Evolutionary conservation across 2,888 invertebrate genomes (phyloP).

Genomic region (Apantesis nais): DNA sequence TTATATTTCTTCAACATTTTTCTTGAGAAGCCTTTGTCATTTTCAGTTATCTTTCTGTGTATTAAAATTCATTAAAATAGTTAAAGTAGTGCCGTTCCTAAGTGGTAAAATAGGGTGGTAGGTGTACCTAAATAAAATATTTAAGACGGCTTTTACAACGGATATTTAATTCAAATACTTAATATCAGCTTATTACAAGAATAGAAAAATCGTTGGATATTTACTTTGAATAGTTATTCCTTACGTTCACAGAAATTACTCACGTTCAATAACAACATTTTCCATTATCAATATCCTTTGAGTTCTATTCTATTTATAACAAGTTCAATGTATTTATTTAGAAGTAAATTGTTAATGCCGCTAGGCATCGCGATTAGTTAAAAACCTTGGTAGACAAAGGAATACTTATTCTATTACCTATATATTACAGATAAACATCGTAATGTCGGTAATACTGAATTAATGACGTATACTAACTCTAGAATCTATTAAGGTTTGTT

Average conservation of each 20-base stretch:
- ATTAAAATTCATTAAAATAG: neutral
- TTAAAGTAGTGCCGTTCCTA: neutral
- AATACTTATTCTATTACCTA: neutral
- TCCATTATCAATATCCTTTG: conserved; percentile 23
- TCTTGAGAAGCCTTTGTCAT: neutral
- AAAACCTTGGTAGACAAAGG: neutral
- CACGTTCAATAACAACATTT: conserved; percentile 16
- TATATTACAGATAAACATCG: neutral
- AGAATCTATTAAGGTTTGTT: neutral
- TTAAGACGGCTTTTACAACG: neutral
- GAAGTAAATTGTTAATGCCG: neutral
- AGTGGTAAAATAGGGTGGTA: neutral
- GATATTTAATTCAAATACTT: neutral
- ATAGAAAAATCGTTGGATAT: neutral
- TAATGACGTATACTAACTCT: neutral
- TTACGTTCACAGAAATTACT: conserved; percentile 15
- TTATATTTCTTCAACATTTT: too few species aligned
- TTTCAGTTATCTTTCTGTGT: neutral
- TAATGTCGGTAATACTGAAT: neutral
- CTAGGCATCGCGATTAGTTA: neutral
- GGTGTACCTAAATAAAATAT: neutral
- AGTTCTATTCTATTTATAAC: conserved; percentile 31
- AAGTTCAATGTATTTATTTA: conserved; percentile 9
- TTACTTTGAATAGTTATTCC: conserved; percentile 6
- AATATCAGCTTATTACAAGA: neutral